Conservation (phyloP, 1,140 invertebrate genomes). For the Monomorium pharaonis region DNA sequence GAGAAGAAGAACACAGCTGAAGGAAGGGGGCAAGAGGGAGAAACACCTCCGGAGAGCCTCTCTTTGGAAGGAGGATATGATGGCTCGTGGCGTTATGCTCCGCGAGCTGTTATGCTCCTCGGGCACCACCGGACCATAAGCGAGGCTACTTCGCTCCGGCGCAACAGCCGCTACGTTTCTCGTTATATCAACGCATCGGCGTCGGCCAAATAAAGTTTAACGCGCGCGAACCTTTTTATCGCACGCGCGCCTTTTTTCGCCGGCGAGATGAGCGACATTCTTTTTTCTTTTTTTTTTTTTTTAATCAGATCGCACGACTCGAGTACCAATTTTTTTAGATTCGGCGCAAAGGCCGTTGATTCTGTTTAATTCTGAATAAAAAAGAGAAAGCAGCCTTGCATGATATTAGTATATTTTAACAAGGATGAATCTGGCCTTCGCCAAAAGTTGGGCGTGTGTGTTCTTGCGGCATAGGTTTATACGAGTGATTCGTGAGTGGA, state of each 20-base stretch:
- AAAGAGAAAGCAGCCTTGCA: not conserved
- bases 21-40: slow-evolving; percentile 34
- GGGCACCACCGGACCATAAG: slow-evolving; percentile 84
- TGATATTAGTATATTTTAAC: not conserved
- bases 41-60: slow-evolving; percentile 72
- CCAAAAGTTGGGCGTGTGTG: not conserved
- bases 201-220: slow-evolving; percentile 73
- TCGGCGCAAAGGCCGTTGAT: not conserved
- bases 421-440: not conserved
- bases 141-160: slow-evolving; percentile 83
- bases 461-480: not conserved
- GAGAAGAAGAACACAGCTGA: not conserved
- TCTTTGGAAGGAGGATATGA: slow-evolving; percentile 84
- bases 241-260: slow-evolving; percentile 6
- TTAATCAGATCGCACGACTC: not conserved
- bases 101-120: slow-evolving; percentile 84
- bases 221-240: slow-evolving; percentile 44
- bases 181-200: slow-evolving; percentile 84
- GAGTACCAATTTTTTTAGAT: not conserved
- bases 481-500: slow-evolving; percentile 7
- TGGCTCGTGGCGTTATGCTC: slow-evolving; percentile 85
- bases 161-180: slow-evolving; percentile 80
- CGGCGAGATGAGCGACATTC: not conserved
- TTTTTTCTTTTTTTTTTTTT: too few species aligned
- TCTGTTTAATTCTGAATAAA: not conserved